Conservation (phyloP, 2,113 vertebrate species). For the Peucedramus taeniatus region DNA sequence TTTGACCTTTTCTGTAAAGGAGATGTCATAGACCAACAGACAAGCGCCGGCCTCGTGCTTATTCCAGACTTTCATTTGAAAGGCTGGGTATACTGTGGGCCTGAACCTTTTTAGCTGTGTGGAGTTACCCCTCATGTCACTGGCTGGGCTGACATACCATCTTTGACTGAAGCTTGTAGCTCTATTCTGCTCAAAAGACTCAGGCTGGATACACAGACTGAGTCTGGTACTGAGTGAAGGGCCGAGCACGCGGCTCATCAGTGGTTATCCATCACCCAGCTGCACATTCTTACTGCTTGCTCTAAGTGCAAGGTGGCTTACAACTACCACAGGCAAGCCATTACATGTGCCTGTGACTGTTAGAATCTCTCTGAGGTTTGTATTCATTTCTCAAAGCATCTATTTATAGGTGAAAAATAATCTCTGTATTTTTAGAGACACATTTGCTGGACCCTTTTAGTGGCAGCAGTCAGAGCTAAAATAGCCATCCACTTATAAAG, state of each 20-base stretch:
- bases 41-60: neutral
- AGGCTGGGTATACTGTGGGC: rapidly evolving
- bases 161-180: neutral
- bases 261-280: neutral
- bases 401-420: constrained; percentile 54
- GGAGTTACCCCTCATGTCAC: neutral
- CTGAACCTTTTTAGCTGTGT: neutral
- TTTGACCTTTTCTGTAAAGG: neutral
- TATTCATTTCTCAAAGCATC: neutral
- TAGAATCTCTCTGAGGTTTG: constrained; percentile 33
- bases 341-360: neutral
- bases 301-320: neutral
- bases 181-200: neutral
- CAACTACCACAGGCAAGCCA: neutral
- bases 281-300: neutral
- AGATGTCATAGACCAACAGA: neutral
- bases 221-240: neutral
- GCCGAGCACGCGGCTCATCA: rapidly evolving
- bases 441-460: constrained; percentile 28
- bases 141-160: neutral
- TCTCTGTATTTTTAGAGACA: constrained; percentile 34
- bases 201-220: neutral
- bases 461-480: constrained; percentile 20
- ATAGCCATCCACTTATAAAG: constrained; percentile 9
- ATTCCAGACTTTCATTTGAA: neutral